phyloP scores from a whole-genome alignment of 2,797 vertebrate species.

The Alosa sapidissima region DNA sequence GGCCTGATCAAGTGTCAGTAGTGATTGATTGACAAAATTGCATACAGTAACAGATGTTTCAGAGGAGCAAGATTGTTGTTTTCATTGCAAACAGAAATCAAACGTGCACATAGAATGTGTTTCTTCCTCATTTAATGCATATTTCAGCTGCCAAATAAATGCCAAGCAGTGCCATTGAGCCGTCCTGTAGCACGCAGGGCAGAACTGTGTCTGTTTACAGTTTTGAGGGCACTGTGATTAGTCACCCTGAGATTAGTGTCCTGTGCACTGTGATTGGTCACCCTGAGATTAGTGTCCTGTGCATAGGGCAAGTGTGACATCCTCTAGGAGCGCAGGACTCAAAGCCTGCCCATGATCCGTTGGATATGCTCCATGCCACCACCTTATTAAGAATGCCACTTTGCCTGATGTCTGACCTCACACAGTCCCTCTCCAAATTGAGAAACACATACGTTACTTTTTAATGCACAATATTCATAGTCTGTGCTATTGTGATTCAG shows the following conservation, averaged over 20 bases:
- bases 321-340: background rate
- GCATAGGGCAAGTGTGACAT: background rate
- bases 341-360: background rate
- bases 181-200: background rate
- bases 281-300: background rate
- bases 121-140: background rate
- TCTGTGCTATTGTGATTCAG: background rate
- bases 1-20: background rate
- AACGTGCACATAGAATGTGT: background rate
- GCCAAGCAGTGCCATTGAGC: background rate
- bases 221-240: background rate
- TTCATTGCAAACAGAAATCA: background rate
- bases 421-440: background rate
- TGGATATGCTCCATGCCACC: background rate
- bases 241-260: background rate
- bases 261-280: background rate
- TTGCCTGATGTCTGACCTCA: background rate
- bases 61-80: background rate
- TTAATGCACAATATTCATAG: background rate
- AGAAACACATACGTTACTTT: background rate
- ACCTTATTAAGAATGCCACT: background rate
- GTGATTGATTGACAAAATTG: background rate
- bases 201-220: background rate
- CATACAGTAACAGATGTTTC: background rate
- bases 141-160: background rate